These are phyloP conservation scores for Parthenolecanium corni DNA, from an alignment of 2,888 invertebrate genomes.

Conservation along the genomic window DNA sequence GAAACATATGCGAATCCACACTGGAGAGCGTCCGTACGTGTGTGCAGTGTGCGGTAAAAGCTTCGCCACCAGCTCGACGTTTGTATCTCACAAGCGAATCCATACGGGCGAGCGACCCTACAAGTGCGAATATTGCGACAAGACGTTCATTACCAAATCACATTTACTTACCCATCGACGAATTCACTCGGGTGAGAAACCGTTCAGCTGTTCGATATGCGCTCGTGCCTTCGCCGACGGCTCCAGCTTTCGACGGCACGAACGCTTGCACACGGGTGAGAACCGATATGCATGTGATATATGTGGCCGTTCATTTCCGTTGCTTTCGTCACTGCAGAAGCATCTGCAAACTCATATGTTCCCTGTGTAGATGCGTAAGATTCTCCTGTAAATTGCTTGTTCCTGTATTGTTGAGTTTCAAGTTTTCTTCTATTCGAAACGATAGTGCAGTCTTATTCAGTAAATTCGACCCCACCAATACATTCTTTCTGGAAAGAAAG, in stretches of 20 bases:
- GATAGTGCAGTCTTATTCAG: too few relatives aligned
- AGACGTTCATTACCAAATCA: conserved; percentile 33
- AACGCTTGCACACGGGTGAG: conserved; percentile 33
- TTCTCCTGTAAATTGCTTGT: too few relatives aligned
- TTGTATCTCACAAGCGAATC: conserved; percentile 33
- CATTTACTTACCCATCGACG: conserved; percentile 32
- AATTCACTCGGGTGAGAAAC: conserved; percentile 33
- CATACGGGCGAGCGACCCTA: conserved; percentile 33
- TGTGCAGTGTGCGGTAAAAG: conserved; percentile 33
- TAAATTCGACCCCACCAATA: too few relatives aligned
- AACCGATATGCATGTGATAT: conserved; percentile 31
- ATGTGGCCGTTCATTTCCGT: conserved; percentile 32
- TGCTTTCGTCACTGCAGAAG: conserved; percentile 31
- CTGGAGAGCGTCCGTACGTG: conserved; percentile 32
- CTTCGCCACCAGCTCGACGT: conserved; percentile 33
- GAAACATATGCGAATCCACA: conserved; percentile 33
- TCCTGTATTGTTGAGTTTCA: too few relatives aligned
- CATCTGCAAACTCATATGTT: conserved; percentile 28
- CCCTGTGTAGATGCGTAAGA: neutral
- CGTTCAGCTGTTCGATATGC: conserved; percentile 32
- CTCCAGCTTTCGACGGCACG: conserved; percentile 33
- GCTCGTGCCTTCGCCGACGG: conserved; percentile 32
- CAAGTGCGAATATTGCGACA: conserved; percentile 32
- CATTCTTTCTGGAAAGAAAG: too few relatives aligned
- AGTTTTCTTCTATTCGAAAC: too few relatives aligned